Evolutionary conservation across 2,113 vertebrate species (phyloP).

Genomic region (Pelvicachromis taeniatus): DNA sequence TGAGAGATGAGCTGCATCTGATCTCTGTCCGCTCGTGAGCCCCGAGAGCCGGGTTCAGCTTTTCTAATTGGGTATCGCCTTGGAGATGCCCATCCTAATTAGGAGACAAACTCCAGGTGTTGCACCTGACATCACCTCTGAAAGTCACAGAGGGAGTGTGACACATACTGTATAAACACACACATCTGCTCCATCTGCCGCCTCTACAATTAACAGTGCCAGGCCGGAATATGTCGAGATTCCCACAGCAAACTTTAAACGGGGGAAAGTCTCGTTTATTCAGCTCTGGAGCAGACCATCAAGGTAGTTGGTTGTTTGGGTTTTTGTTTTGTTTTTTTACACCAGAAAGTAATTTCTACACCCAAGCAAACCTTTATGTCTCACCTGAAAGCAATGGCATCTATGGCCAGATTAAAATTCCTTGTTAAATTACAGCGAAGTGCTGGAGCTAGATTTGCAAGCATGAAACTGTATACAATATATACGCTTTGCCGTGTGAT

Average conservation of each 20-base stretch:
- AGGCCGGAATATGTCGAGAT: not conserved
- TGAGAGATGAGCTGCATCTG: slow-evolving; percentile 22
- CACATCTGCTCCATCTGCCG: slow-evolving; percentile 28
- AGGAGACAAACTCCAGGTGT: slow-evolving; percentile 43
- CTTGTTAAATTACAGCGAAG: not conserved
- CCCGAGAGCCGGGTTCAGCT: slow-evolving; percentile 9
- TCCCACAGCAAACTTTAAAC: not conserved
- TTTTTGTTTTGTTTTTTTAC: not conserved
- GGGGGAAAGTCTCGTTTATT: not conserved
- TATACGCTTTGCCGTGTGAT: not conserved
- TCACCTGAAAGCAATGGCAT: not conserved
- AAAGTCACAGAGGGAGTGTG: slow-evolving; percentile 21
- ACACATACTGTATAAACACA: not conserved
- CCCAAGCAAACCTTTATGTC: not conserved
- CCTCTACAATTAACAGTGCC: not conserved
- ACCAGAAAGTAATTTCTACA: not conserved
- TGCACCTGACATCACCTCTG: slow-evolving; percentile 33
- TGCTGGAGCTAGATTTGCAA: not conserved
- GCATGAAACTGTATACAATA: not conserved
- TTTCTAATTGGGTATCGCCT: slow-evolving; percentile 48
- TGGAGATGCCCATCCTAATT: slow-evolving; percentile 48
- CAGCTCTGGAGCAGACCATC: not conserved
- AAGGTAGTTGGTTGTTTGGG: not conserved
- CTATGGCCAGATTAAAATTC: not conserved
- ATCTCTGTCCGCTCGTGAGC: slow-evolving; percentile 11